Percentiles rank a stretch among this genome's conserved stretches.
Conservation (phyloP, 2,113 vertebrate species). For the Ginglymostoma cirratum region DNA sequence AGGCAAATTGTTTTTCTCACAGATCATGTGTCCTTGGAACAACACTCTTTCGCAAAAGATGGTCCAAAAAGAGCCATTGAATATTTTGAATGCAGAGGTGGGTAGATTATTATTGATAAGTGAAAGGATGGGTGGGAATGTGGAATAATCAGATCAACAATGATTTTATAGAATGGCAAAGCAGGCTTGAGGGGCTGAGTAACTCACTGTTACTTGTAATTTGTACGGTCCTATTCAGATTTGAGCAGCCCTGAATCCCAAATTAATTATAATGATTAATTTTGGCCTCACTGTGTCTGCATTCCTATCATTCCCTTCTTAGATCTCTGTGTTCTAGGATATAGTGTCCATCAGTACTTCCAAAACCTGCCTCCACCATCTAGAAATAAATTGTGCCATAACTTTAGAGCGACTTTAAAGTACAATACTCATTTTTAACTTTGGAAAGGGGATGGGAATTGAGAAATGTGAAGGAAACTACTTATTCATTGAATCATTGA, state of each 20-base stretch:
- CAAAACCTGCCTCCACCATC: too few relatives aligned
- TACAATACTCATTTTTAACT: background rate
- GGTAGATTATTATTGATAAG: too few relatives aligned
- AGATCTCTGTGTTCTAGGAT: background rate
- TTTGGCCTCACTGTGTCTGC: background rate
- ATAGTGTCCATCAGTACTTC: background rate
- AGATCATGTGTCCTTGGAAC: too few relatives aligned
- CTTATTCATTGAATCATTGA: background rate
- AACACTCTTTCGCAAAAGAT: too few relatives aligned
- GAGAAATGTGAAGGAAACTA: background rate
- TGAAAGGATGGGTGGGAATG: too few relatives aligned
- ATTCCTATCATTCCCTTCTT: background rate
- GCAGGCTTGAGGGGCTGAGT: too few relatives aligned
- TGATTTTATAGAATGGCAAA: too few relatives aligned
- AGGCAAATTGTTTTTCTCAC: too few relatives aligned
- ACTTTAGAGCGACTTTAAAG: background rate
- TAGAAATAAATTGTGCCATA: background rate
- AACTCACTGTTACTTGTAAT: too few relatives aligned
- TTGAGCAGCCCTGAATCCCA: background rate
- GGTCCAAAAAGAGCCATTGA: too few relatives aligned
- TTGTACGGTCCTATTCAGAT: background rate
- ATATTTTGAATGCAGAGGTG: too few relatives aligned
- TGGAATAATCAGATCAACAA: too few relatives aligned
- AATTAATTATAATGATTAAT: background rate
- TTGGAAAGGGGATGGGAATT: background rate